Conservation (phyloP, 2,888 invertebrate genomes). For the Megaustenia siamemsis region DNA sequence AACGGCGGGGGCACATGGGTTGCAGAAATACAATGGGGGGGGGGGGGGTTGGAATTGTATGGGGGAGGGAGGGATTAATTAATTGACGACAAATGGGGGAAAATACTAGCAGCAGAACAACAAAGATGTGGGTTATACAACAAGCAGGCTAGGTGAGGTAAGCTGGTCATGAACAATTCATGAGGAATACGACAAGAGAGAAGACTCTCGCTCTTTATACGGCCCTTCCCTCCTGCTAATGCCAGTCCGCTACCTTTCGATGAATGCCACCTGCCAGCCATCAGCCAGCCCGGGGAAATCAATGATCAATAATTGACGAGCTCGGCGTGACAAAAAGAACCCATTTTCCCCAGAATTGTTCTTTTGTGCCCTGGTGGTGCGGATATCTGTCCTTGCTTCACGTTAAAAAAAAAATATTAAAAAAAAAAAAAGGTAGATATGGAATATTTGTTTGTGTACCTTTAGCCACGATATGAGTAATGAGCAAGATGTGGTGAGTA, state of each 20-base stretch:
- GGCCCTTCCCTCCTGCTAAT: constrained; percentile 33
- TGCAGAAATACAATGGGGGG: no score
- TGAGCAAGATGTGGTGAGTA: not conserved
- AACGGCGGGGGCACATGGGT: no score
- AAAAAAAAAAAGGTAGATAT: no score
- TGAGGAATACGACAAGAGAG: constrained; percentile 43
- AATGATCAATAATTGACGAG: constrained; percentile 58
- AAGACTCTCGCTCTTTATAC: constrained; percentile 29
- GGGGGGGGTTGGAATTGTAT: no score
- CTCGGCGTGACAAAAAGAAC: constrained; percentile 57
- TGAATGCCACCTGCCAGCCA: constrained; percentile 50
- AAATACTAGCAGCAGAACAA: no score
- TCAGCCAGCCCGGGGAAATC: constrained; percentile 54
- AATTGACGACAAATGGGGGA: no score
- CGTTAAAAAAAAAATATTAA: not conserved
- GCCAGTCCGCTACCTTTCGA: constrained; percentile 31
- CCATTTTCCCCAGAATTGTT: constrained; percentile 44
- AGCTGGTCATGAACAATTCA: constrained; percentile 45
- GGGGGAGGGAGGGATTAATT: no score
- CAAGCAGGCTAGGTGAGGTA: constrained; percentile 12
- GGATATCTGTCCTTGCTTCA: constrained; percentile 6
- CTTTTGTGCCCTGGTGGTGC: constrained; percentile 29
- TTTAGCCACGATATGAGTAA: no score
- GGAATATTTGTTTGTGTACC: no score
- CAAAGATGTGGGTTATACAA: not conserved